Conservation (phyloP, 2,797 vertebrate genomes). For the Netta rufina region DNA sequence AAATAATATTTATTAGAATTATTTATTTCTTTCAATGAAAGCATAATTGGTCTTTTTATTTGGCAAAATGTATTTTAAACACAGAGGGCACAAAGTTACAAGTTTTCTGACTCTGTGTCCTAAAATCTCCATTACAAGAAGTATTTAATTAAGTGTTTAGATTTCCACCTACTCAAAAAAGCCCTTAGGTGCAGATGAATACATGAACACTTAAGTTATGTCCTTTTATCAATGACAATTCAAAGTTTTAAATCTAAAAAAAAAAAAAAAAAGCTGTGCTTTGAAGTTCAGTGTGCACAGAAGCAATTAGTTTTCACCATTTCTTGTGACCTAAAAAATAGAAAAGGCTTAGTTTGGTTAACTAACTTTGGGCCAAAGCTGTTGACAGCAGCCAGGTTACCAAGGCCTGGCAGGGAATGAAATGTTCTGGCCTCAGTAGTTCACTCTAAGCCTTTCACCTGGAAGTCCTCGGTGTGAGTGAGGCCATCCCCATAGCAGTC, state of each 20-base stretch:
- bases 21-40: not conserved
- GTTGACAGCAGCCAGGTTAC: not conserved
- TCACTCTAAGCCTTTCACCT: slow-evolving; percentile 12
- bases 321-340: not conserved
- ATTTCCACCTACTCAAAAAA: not conserved
- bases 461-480: not conserved
- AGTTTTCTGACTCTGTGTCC: not conserved
- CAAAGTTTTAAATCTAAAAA: not conserved
- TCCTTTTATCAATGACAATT: not conserved
- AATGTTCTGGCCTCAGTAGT: not conserved
- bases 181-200: not conserved
- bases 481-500: not conserved
- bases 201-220: not conserved
- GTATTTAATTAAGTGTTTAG: not conserved
- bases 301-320: not conserved
- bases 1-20: not conserved
- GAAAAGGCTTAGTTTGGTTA: slow-evolving; percentile 42
- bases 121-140: not conserved
- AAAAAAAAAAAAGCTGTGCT: not conserved
- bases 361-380: not conserved
- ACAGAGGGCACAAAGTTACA: not conserved
- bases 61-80: not conserved
- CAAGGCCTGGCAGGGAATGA: not conserved
- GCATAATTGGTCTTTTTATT: not conserved
- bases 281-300: not conserved